These are phyloP conservation scores for Panthera tigris DNA, from an alignment of 2,113 vertebrate species.

Conservation along the genomic window DNA sequence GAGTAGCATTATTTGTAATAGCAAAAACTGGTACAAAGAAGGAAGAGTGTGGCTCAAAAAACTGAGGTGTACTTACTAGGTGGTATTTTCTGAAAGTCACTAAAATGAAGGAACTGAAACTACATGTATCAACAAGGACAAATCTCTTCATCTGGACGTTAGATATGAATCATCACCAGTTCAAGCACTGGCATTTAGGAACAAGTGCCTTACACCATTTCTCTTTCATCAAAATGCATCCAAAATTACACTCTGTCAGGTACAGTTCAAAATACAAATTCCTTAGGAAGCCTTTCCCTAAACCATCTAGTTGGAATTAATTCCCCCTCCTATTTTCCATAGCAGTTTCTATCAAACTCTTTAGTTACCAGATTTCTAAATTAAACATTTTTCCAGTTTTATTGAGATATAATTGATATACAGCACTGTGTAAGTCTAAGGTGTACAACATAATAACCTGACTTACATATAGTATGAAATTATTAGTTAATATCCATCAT, in stretches of 20 bases:
- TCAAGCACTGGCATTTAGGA: not conserved
- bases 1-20: not conserved
- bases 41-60: not conserved
- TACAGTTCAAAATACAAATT: not conserved
- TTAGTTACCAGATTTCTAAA: constrained; percentile 23
- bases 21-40: not conserved
- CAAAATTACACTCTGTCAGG: not conserved
- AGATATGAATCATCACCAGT: not conserved
- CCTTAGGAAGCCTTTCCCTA: not conserved
- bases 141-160: not conserved
- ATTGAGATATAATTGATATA: not conserved
- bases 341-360: not conserved
- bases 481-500: not conserved
- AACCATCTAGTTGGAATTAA: not conserved
- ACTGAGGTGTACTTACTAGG: not conserved
- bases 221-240: not conserved
- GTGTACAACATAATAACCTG: not conserved
- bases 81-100: not conserved
- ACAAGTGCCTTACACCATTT: not conserved
- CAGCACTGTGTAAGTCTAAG: not conserved
- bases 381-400: not conserved
- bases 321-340: not conserved
- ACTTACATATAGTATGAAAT: not conserved
- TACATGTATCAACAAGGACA: not conserved
- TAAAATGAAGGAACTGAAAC: not conserved